Conservation (phyloP, 2,797 vertebrate genomes). For the Decapterus maruadsi region DNA sequence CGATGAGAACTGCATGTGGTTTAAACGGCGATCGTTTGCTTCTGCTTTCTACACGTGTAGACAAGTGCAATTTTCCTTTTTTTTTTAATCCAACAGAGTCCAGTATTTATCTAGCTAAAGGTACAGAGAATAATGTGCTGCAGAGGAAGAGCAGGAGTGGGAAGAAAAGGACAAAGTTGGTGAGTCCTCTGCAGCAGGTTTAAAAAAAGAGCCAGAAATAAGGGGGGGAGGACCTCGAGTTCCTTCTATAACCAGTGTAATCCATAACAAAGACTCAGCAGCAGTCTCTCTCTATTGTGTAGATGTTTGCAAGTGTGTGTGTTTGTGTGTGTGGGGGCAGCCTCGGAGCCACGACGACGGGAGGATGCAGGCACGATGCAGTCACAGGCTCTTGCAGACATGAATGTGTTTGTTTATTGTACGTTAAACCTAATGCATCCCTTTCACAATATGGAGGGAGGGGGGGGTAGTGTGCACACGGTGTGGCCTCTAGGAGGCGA, state of each 20-base stretch:
- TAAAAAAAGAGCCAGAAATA: conserved; percentile 60
- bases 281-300: conserved; percentile 44
- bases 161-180: background rate
- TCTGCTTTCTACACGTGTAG: conserved; percentile 24
- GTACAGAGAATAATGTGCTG: conserved; percentile 35
- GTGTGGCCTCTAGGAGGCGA: conserved; percentile 85
- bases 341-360: conserved; percentile 25
- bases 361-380: conserved; percentile 53
- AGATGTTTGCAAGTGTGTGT: conserved; percentile 23
- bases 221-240: conserved; percentile 43
- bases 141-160: conserved; percentile 31
- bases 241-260: conserved; percentile 53
- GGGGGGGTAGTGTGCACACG: conserved; percentile 38
- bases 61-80: conserved; percentile 25
- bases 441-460: conserved; percentile 28
- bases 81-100: conserved; percentile 27
- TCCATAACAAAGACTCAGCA: conserved; percentile 51
- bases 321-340: conserved; percentile 23
- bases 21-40: conserved; percentile 23
- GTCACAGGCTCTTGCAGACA: conserved; percentile 42
- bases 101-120: conserved; percentile 29
- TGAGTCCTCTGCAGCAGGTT: conserved; percentile 57
- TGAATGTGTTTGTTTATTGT: conserved; percentile 34
- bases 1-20: conserved; percentile 5
- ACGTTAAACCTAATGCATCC: conserved; percentile 33